These are phyloP conservation scores for Oedothorax gibbosus DNA, from an alignment of 1,140 invertebrate genomes.

Conservation along the genomic window DNA sequence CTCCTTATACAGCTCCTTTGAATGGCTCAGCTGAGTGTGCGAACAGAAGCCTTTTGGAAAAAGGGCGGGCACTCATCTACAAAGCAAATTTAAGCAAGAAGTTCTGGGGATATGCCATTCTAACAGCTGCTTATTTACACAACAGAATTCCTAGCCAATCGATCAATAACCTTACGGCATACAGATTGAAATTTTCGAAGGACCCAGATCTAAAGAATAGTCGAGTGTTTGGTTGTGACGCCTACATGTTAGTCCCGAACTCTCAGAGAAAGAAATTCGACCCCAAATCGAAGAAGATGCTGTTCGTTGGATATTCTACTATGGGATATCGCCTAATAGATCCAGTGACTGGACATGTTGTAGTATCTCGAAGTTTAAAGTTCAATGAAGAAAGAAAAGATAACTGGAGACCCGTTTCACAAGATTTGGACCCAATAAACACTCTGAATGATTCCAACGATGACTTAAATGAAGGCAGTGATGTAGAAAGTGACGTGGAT, in stretches of 20 bases:
- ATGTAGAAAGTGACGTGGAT: too few species aligned
- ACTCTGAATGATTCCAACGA: too few species aligned
- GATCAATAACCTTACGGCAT: slow-evolving; percentile 59
- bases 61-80: slow-evolving; percentile 53
- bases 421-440: too few species aligned
- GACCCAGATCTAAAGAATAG: slow-evolving; percentile 65
- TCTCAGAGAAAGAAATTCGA: slow-evolving; percentile 18
- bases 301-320: slow-evolving; percentile 9
- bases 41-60: slow-evolving; percentile 57
- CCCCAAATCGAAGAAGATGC: slow-evolving; percentile 7
- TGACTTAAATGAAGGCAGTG: too few species aligned
- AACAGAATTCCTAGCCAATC: slow-evolving; percentile 50
- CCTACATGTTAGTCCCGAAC: slow-evolving; percentile 62
- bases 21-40: slow-evolving; percentile 56
- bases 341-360: not conserved
- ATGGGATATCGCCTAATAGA: slow-evolving; percentile 28
- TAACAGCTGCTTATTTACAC: slow-evolving; percentile 60
- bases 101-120: slow-evolving; percentile 63
- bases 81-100: slow-evolving; percentile 42
- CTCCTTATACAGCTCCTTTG: slow-evolving; percentile 52
- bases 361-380: not conserved
- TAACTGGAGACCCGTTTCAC: too few species aligned
- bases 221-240: slow-evolving; percentile 66
- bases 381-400: slow-evolving; percentile 62
- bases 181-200: slow-evolving; percentile 64